Base-by-base conservation (phyloP, 2,888 invertebrate genomes). In the Erynnis tages region DNA sequence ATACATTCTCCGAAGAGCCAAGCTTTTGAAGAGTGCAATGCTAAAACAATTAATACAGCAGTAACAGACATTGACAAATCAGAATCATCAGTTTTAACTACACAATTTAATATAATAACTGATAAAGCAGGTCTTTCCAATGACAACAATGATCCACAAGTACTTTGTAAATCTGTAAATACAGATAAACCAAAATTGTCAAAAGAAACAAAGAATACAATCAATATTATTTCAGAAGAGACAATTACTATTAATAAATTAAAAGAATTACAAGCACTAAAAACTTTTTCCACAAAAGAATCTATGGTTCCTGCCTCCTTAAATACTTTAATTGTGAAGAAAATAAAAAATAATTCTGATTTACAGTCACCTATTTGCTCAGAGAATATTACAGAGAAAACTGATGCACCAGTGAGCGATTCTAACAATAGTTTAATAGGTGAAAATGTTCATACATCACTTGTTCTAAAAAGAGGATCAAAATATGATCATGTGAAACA, bases 191-290 rank as follows among this genome's bases (percentile, higher is more conserved):
- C 13, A 14, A 2, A 19, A 11, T 25, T 21, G 8, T n/a, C 13
- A 40, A 32, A 10, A 34, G 53, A 60, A 53, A 30, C 38, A 27
- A 60, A 58, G 32, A 65, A 60, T 41, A 68, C 73, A 66, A 69
- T 77, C 7, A 68, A 68, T 54, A 73, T 78, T 49, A 62, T 80
- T 53, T 73, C 76, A 17, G 69, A 81, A 59, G 65, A 76, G 63
- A 68, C 69, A 52, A 59, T 79, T 11, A 59, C 64, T 54, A 53
- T 23, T 30, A 23, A 60, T 8, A 57, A 68, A 52, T 57, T 67
- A 25, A 67, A 56, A 14, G 59, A 67, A 30, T 43, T 71, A 1
- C 59, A 67, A 50, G 44, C 21, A 7, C 54, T 61, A n/a, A n/a
- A n/a, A n/a, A n/a, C n/a, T 37, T 38, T 38, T 44, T 53, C 58